A percentile compares a stretch with the other conserved stretches of the same genome.
Evolutionary conservation across 2,888 invertebrate species (phyloP).

Genomic region (Harpagoxenus sublaevis): DNA sequence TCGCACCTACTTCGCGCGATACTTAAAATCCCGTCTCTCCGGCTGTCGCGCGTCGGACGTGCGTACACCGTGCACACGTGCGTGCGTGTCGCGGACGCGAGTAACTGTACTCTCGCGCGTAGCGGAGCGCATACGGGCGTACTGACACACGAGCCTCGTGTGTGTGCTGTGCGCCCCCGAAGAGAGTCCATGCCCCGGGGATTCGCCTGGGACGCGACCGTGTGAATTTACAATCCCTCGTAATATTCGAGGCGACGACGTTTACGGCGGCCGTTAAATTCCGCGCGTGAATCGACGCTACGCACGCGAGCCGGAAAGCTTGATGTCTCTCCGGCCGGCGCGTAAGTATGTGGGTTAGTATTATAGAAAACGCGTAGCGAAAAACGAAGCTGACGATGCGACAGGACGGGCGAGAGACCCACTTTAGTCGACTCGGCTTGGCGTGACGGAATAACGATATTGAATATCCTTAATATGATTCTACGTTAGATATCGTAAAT

Average conservation of each 20-base stretch:
- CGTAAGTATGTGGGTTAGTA: constrained; percentile 38
- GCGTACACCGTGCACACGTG: not conserved
- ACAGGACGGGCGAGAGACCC: not conserved
- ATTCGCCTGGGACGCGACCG: not conserved
- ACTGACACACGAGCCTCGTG: constrained; percentile 44
- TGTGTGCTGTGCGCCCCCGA: not conserved
- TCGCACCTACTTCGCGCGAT: constrained; percentile 18
- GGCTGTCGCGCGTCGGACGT: not conserved
- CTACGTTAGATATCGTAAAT: not conserved
- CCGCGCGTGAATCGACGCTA: not conserved
- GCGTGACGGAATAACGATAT: not conserved
- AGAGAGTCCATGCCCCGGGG: not conserved
- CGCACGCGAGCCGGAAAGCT: constrained; percentile 4
- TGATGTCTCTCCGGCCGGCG: not conserved
- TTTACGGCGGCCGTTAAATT: constrained; percentile 8
- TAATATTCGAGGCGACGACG: constrained; percentile 5
- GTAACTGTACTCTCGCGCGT: constrained; percentile 33
- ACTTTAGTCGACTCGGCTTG: not conserved
- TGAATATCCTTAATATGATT: not conserved
- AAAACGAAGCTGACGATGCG: constrained; percentile 21
- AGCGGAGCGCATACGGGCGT: constrained; percentile 1
- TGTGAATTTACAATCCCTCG: not conserved
- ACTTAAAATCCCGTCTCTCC: constrained; percentile 12
- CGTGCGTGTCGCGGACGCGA: not conserved
- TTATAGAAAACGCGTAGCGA: constrained; percentile 20